Base-by-base conservation (phyloP, 2,888 invertebrate species). In the Athalia circularis region DNA sequence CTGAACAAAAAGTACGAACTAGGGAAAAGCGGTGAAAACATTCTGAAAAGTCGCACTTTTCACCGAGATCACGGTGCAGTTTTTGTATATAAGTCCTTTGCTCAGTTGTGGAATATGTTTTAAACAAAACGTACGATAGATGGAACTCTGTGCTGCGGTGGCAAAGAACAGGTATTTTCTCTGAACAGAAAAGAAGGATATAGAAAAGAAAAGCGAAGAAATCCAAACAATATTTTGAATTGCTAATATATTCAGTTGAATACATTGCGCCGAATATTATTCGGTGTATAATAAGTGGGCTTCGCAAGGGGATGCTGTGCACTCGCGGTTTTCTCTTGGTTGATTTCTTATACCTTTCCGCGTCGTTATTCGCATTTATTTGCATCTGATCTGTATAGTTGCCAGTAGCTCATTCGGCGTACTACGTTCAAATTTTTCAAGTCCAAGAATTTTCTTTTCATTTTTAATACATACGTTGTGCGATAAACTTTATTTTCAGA, bases 231-330 rank as follows among this genome's bases (percentile, higher is more conserved):
- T 82, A 84, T 83, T 84, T 85, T 83, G 85, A 85, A 85, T 84
- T 85, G 84, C 84, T 85, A 85, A 84, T 82, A 74, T 78, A 78
- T 78, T 78, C 78, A 5, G 62, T 59, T 62, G 72, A 78, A 78
- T 79, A 62, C 80, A 67, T 64, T 62, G 54, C 65, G 79, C 57
- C 80, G 80, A 82, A 85, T 84, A 83, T 81, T 81, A 85, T 83
- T 85, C 85, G 78, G 82, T 80, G 83, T 85, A 81, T 85, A 83
- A 84, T 83, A 83, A 84, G 85, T 82, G 78, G 65, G 57, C 43
- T 68, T 52, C 52, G 68, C 54, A 50, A 68, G 68, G 0, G 68
- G 50, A 68, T 68, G 54, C 43, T 43, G 52, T 48, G 54, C 54
- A 54, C 6, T 11, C 54, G 54, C 29, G 54, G n/a, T 54, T 4